phyloP scores from a whole-genome alignment of 2,888 invertebrate genomes.

The Clusia tigrina region DNA sequence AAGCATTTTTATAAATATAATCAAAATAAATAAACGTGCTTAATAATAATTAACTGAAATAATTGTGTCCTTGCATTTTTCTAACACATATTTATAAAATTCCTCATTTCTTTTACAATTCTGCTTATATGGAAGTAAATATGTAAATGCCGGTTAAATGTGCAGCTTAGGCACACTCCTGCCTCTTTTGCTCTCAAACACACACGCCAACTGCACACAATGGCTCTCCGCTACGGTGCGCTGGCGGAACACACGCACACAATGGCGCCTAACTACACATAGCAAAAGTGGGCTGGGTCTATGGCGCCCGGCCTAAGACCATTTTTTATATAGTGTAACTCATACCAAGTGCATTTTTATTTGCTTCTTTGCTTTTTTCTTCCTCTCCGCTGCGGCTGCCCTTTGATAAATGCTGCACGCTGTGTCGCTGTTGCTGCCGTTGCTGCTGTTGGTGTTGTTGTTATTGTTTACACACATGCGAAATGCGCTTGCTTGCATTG shows the following conservation, averaged over 20 bases:
- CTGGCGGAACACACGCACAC: conserved; percentile 17
- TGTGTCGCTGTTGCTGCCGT: background rate
- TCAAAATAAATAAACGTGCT: too few species aligned
- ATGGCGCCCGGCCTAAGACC: conserved; percentile 48
- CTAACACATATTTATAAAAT: too few species aligned
- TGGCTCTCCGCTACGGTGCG: too few species aligned
- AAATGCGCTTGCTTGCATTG: conserved; percentile 14
- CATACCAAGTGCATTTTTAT: conserved; percentile 16
- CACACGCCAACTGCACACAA: conserved; percentile 18
- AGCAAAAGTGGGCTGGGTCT: conserved; percentile 45
- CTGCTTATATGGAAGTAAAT: too few species aligned
- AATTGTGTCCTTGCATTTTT: too few species aligned
- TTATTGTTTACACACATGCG: conserved; percentile 26
- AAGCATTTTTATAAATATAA: too few species aligned
- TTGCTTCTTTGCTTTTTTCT: conserved; percentile 17
- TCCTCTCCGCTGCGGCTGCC: conserved; percentile 8
- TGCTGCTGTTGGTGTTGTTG: conserved; percentile 18
- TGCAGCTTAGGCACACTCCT: background rate
- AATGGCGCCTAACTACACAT: conserved; percentile 19
- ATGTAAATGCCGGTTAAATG: too few species aligned
- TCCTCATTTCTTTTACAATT: too few species aligned
- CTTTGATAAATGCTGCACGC: background rate
- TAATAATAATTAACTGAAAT: too few species aligned
- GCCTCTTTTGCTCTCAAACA: background rate
- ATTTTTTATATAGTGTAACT: conserved; percentile 14